Base-by-base conservation (phyloP, 92 coral and sea anemone species). In the Umimayanthus chanpuru region DNA sequence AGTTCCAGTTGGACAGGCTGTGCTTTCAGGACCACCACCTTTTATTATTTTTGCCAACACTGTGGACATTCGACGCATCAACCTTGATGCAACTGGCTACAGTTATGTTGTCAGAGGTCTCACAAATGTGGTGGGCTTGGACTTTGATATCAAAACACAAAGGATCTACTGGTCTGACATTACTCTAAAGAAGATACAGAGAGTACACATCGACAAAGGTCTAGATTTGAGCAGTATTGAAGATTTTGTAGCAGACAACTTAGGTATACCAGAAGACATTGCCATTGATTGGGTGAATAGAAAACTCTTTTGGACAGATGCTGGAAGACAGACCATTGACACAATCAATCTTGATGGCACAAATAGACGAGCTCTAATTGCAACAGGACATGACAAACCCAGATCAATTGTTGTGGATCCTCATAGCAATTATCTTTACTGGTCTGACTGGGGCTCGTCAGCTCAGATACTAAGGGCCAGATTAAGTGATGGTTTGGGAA, bases 371-470 rank as follows among this genome's bases (percentile, higher is more conserved):
- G 92, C 94, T 44, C 85, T 93, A 14, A 92, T 93, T 65, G 86
- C 85, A 28, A 81, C 92, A 25, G 92, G 92, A 7, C 91, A 89
- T 82, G 94, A 89, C 55, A 93, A 93, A 68, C 95, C 95, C 41
- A 89, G 95, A 68, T 94, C 92, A 50, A 89, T 93, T 70, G 88
- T 87, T 9, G 90, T 93, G 79, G 95, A 93, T 72, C 95, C 94
- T 1, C 73, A 16, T 8, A 66, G 86, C 56, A 88, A 89, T 32
- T 71, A 88, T 77, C 81, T 91, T 39, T 93, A 91, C 78, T 93
- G 96, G 94, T 92, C 96, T 56, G 96, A 93, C 81, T 93, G 96
- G 96, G 94, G 96, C 3, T 50, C 80, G 26, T 86, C 85, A 58
- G 92, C 96, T 18, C 90, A 84, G 73, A 87, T 93, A 67, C 65